Conservation (phyloP, 2,888 invertebrate species). For the Lasioglossum pauxillum region DNA sequence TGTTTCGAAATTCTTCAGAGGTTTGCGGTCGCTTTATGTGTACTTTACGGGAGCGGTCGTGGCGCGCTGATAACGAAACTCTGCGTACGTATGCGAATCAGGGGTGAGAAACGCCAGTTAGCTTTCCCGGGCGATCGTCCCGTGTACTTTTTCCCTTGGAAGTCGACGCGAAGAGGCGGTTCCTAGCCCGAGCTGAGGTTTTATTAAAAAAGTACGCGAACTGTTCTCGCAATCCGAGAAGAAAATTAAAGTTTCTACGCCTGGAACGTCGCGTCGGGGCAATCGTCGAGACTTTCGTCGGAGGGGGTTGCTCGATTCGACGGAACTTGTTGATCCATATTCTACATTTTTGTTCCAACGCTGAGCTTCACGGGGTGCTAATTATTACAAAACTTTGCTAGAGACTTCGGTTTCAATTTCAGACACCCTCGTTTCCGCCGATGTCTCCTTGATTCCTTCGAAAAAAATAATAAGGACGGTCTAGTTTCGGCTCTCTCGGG, state of each 20-base stretch:
- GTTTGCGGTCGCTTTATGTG: background rate
- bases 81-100: background rate
- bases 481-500: too few species aligned
- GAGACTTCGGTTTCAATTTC: too few species aligned
- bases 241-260: slow-evolving; percentile 5
- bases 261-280: too few species aligned
- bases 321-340: background rate
- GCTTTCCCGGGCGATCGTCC: background rate
- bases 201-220: background rate
- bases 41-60: too few species aligned
- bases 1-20: background rate
- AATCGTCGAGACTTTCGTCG: too few species aligned
- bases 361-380: background rate
- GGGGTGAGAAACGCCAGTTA: background rate
- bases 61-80: too few species aligned
- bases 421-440: too few species aligned
- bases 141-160: background rate
- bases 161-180: background rate
- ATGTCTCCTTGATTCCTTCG: too few species aligned
- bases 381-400: background rate
- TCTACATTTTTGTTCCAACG: background rate
- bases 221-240: background rate
- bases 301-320: background rate
- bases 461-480: too few species aligned
- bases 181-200: background rate